Percentiles rank a stretch among this genome's conserved stretches.
phyloP scores from a whole-genome alignment of 2,888 invertebrate species.

The Rhagium mordax region DNA sequence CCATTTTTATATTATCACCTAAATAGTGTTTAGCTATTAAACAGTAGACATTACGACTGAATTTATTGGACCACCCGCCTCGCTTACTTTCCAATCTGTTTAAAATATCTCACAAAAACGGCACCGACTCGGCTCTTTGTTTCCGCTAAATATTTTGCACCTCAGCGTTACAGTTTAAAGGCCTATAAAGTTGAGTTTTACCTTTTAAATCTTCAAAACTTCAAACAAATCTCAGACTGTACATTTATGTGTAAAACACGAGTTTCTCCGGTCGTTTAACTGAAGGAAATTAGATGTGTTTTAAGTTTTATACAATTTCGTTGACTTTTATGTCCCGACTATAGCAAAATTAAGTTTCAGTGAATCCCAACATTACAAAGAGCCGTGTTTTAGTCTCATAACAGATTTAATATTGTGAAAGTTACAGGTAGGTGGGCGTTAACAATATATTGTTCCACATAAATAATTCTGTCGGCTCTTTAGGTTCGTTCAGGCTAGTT shows the following conservation, averaged over 20 bases:
- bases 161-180: conserved; percentile 1
- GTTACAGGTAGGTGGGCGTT: conserved; percentile 62
- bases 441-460: conserved; percentile 63
- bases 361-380: neutral
- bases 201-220: conserved; percentile 34
- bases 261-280: conserved; percentile 58
- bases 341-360: conserved; percentile 52
- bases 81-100: neutral
- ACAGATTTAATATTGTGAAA: conserved; percentile 17
- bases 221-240: conserved; percentile 29
- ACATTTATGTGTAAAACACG: conserved; percentile 56
- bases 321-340: conserved; percentile 60
- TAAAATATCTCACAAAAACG: neutral
- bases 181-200: conserved; percentile 13
- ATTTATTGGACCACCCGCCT: neutral
- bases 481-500: conserved; percentile 61
- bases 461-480: conserved; percentile 63
- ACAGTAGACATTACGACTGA: neutral
- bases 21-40: neutral
- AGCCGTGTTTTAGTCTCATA: neutral
- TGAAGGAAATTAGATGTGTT: conserved; percentile 60
- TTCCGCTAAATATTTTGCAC: neutral
- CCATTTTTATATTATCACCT: no score
- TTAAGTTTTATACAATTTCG: conserved; percentile 60
- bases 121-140: neutral